These are phyloP conservation scores for Lasioglossum calceatum DNA, from an alignment of 2,888 invertebrate species.

Conservation along the genomic window DNA sequence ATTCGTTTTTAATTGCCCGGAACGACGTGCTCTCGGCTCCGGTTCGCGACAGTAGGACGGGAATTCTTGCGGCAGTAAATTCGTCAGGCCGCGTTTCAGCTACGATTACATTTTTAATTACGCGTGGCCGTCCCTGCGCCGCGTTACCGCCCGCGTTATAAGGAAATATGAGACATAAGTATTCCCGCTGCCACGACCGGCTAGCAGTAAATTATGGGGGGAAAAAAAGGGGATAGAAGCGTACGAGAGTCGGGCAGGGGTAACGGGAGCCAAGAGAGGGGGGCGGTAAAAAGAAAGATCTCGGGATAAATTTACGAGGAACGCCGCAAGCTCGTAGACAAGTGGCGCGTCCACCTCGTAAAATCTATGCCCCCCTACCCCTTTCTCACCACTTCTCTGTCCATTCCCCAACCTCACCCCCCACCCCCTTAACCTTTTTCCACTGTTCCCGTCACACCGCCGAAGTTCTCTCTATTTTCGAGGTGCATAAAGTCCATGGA, in stretches of 20 bases:
- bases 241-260: slow-evolving; percentile 9
- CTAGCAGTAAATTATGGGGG: slow-evolving; percentile 62
- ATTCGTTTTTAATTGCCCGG: slow-evolving; percentile 36
- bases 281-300: slow-evolving; percentile 49
- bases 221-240: slow-evolving; percentile 29
- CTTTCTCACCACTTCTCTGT: slow-evolving; percentile 3
- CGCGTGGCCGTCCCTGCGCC: neutral
- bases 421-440: neutral
- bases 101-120: slow-evolving; percentile 56
- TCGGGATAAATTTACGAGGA: slow-evolving; percentile 69
- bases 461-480: slow-evolving; percentile 55
- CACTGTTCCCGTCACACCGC: slow-evolving; percentile 8
- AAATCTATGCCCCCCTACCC: slow-evolving; percentile 55
- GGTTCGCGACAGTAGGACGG: neutral
- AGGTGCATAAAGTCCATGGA: slow-evolving; percentile 61
- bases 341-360: slow-evolving; percentile 72
- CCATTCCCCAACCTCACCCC: neutral
- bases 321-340: slow-evolving; percentile 69
- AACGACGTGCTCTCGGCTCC: neutral
- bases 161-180: slow-evolving; percentile 67
- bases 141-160: slow-evolving; percentile 46
- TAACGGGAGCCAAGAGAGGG: neutral
- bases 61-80: slow-evolving; percentile 23
- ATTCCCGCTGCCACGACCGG: slow-evolving; percentile 53
- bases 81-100: slow-evolving; percentile 23